Conservation (phyloP, 2,888 invertebrate species). For the Agrenia bidenticulata region DNA sequence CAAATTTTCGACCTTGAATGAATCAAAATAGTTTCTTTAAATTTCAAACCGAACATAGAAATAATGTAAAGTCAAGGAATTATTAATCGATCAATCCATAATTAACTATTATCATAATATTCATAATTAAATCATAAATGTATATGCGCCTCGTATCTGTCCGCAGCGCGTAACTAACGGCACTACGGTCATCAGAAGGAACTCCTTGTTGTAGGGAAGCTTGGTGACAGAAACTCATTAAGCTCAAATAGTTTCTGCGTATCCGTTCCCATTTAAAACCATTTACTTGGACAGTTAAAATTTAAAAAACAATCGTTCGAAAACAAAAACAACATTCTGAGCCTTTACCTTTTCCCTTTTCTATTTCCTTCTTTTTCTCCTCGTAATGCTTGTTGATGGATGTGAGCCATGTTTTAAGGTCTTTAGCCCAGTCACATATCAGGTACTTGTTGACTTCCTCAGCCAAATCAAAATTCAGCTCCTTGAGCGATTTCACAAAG, state of each 20-base stretch:
- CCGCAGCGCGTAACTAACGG: conserved; percentile 51
- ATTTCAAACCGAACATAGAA: no score
- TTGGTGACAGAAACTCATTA: conserved; percentile 39
- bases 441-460: conserved; percentile 36
- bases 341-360: conserved; percentile 14
- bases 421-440: conserved; percentile 43
- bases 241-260: conserved; percentile 1
- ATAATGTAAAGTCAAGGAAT: no score
- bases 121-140: no score
- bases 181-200: conserved; percentile 56
- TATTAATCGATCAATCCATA: no score
- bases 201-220: conserved; percentile 53
- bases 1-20: conserved; percentile 37
- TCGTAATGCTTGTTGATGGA: conserved; percentile 37
- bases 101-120: no score
- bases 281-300: no score
- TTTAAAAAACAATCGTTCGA: no score
- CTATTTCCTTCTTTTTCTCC: background rate
- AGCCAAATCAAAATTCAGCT: conserved; percentile 41
- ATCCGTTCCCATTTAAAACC: conserved; percentile 7
- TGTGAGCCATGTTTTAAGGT: conserved; percentile 28
- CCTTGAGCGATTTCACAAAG: conserved; percentile 63
- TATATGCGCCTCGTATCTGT: conserved; percentile 55
- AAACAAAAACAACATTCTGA: background rate
- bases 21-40: conserved; percentile 11